Evolutionary conservation across 2,797 vertebrate genomes (phyloP), one percentile per base, ranked within the genome.

Genomic region (Pteronotus mesoamericanus): DNA sequence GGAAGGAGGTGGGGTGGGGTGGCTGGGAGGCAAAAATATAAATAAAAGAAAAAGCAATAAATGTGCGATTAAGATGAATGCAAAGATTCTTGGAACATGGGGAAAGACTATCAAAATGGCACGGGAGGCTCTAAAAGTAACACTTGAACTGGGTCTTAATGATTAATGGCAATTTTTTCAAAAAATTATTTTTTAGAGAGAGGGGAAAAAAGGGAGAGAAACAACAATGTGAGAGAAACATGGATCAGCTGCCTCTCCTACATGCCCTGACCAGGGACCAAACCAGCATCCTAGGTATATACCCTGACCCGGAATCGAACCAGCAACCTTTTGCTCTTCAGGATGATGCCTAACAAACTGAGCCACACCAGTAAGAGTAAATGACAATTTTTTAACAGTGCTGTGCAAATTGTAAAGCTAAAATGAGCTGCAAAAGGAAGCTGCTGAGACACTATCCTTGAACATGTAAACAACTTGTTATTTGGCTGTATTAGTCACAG

Each of bases 371-470:
- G 59, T 6, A 26, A 16, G 29, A 59, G 12, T 59, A 61, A 86
- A 42, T 80, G 18, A 32, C 32, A 78, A n/a, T 2, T 46, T 88
- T 94, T 74, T 66, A 91, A 61, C 6, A 42, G 34, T 71, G 11
- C 57, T 87, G 69, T 87, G 8, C 18, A 86, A 86, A 42, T n/a
- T 51, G 42, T n/a, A 77, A 90, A 94, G 48, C 32, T 59, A 42
- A 39, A 68, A 77, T 77, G 37, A 92, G 10, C 3, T 84, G 66
- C 39, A 83, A 84, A 66, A 53, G 6, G 16, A 84, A 84, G 24
- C 6, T 66, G 34, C 66, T 92, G n/a, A 94, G 11, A 83, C 6
- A 39, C 34, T 53, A 19, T 44, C 39, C 55, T 80, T 88, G 71
- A 94, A 66, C 8, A 42, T 61, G 77, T 82, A 77, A 78, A 82